Evolutionary conservation across 2,888 invertebrate species (phyloP).

Genomic region (Empis livida): DNA sequence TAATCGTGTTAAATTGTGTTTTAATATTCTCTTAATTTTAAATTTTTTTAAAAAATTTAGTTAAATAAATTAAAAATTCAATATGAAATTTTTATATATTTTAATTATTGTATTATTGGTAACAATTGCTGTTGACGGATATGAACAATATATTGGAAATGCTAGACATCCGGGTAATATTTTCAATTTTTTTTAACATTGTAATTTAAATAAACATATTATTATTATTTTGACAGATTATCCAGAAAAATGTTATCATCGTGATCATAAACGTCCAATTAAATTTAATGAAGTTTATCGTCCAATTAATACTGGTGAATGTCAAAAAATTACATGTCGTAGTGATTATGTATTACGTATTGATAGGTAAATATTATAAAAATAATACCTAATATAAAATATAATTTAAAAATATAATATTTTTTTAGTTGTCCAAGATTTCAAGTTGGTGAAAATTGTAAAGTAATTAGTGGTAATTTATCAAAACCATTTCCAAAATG

Average conservation of each 20-base stretch:
- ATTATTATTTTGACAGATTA: background rate
- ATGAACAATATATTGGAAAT: conserved; percentile 1
- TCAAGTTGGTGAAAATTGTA: conserved; percentile 2
- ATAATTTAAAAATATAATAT: background rate
- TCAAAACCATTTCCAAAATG: conserved; percentile 13
- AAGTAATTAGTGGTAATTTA: conserved; percentile 5
- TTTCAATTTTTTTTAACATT: background rate
- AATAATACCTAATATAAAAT: background rate
- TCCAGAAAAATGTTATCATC: conserved; percentile 3
- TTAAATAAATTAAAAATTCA: no score
- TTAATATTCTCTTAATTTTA: no score
- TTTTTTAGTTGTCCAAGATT: conserved; percentile 7
- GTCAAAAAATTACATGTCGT: conserved; percentile 6
- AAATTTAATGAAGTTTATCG: background rate
- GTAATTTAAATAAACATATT: background rate
- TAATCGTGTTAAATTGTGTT: no score
- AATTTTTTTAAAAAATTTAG: no score
- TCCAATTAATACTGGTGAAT: conserved; percentile 3
- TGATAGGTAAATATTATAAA: conserved; percentile 2
- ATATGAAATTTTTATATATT: no score
- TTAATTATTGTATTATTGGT: no score
- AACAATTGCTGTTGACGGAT: background rate
- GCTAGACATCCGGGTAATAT: background rate
- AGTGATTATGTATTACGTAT: conserved; percentile 7
- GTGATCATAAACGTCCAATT: background rate